A percentile compares a stretch with the other conserved stretches of the same genome.
phyloP scores from a whole-genome alignment of 2,113 vertebrate genomes.

The Ptilonorhynchus violaceus region DNA sequence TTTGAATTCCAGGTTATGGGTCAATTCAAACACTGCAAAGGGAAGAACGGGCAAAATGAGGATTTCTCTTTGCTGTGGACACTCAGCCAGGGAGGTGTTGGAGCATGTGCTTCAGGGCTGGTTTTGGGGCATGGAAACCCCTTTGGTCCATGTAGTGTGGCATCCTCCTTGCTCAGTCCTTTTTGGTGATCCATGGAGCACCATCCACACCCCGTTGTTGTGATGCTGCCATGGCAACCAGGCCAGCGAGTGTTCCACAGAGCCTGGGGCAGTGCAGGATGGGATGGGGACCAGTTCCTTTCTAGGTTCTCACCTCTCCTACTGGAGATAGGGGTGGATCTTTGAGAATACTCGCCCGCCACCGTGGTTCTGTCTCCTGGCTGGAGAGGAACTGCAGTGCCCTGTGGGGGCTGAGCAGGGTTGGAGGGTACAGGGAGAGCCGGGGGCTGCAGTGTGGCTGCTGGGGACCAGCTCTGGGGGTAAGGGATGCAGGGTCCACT shows the following conservation, averaged over 20 bases:
- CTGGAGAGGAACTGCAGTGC: background rate
- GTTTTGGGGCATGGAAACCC: background rate
- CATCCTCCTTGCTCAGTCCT: background rate
- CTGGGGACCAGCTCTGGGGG: background rate
- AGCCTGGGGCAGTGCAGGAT: background rate
- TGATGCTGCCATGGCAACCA: background rate
- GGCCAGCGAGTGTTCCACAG: background rate
- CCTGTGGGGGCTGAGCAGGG: background rate
- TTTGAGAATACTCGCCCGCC: accelerated
- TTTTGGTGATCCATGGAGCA: background rate
- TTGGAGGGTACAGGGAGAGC: accelerated
- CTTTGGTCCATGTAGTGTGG: accelerated
- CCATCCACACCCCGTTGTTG: accelerated
- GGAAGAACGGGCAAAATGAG: background rate
- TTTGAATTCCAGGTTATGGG: background rate
- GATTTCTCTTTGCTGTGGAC: background rate
- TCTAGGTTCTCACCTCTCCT: background rate
- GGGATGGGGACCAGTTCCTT: background rate
- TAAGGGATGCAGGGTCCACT: background rate
- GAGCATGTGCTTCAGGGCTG: background rate
- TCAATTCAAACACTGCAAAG: background rate
- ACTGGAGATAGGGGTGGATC: background rate
- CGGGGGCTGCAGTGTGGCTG: background rate
- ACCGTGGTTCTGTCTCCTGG: accelerated
- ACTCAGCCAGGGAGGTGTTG: accelerated